Conservation (phyloP, 2,888 invertebrate genomes). For the Oxycera nigricornis region DNA sequence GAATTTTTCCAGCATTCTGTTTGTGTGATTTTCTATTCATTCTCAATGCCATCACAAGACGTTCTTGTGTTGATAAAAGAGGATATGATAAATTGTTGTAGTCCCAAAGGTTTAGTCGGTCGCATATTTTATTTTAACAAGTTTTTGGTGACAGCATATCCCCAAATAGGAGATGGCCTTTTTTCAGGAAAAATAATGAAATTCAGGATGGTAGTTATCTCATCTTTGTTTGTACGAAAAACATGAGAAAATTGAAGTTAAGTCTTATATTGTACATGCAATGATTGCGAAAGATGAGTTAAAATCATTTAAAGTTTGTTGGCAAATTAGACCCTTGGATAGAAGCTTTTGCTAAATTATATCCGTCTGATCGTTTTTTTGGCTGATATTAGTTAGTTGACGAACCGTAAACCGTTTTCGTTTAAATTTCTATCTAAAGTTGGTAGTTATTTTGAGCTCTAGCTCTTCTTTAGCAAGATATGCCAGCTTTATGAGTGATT, state of each 20-base stretch:
- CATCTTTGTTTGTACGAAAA: conserved; percentile 16
- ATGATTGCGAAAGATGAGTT: too few relatives aligned
- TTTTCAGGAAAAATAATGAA: neutral
- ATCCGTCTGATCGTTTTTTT: too few relatives aligned
- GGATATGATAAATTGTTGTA: conserved; percentile 36
- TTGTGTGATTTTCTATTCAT: conserved; percentile 32
- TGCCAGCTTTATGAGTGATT: too few relatives aligned
- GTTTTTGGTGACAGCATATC: conserved; percentile 40
- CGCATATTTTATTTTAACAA: conserved; percentile 41
- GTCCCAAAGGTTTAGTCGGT: conserved; percentile 40
- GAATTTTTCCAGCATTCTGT: neutral
- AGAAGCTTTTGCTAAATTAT: too few relatives aligned
- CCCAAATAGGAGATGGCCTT: neutral
- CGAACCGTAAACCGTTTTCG: too few relatives aligned
- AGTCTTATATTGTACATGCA: neutral
- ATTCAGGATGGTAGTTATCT: conserved; percentile 19
- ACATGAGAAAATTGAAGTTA: conserved; percentile 1
- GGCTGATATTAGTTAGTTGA: too few relatives aligned
- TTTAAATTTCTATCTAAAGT: too few relatives aligned
- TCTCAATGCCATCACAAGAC: neutral
- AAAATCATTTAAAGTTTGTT: too few relatives aligned
- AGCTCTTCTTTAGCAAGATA: too few relatives aligned
- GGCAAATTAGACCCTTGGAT: too few relatives aligned
- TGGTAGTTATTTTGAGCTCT: too few relatives aligned
- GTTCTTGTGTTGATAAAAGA: conserved; percentile 29